Base-by-base conservation (phyloP, 2,113 vertebrate species). In the Amphiprion percula region DNA sequence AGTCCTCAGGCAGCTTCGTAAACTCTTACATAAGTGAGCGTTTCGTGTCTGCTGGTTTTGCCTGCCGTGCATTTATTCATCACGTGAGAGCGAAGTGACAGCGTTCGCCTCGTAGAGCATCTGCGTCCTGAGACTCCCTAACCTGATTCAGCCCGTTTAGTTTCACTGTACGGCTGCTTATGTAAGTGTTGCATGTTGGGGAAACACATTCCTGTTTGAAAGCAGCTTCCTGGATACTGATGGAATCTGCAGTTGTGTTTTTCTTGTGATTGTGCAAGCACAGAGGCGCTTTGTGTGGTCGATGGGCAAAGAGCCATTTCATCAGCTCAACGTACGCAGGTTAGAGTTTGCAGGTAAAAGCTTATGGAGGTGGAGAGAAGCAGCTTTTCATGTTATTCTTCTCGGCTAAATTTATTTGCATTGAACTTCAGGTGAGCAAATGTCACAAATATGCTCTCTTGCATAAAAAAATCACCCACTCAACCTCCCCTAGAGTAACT, bases 191-290 rank as follows among this genome's bases (percentile, higher is more conserved):
- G 64, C 74, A 80, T 86, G 86, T 81, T 46, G 14, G 72, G 53
- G 67, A 86, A 79, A 79, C 62, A 71, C 84, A 90, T 89, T 91
- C 86, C 83, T 70, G 72, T 50, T 62, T 74, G 77, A 81, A 73
- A 77, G 78, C 84, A 80, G 71, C 77, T 91, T 91, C 88, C 91
- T 88, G 83, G 84, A 90, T 82, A 85, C 85, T 86, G 83, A 90
- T 84, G 80, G 84, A 82, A 90, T 91, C 89, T 88, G 74, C 73
- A 82, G 79, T 80, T 76, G 66, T 72, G 60, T 58, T 46, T 64
- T 39, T 78, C 21, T 66, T 70, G 70, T 64, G 62, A 64, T 60
- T 59, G 47, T n/a, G 46, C 21, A 50, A 21, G 53, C 52, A 81
- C 74, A 85, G 58, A 73, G 62, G 23, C 52, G 60, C 70, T 74